phyloP scores from a whole-genome alignment of 2,888 invertebrate species.

The Brachylomia viminalis region DNA sequence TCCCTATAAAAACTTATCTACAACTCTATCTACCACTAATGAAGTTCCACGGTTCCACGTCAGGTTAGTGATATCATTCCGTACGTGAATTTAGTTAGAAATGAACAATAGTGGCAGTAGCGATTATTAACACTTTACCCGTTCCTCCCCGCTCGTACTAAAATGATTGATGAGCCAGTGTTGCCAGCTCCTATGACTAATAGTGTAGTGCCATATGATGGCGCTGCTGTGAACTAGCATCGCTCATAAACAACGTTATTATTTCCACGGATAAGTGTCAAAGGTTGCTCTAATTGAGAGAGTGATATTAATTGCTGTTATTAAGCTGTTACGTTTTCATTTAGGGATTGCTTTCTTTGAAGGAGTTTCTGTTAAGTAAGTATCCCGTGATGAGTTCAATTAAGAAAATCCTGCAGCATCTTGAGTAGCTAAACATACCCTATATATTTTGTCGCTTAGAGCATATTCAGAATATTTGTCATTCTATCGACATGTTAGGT shows the following conservation, averaged over 20 bases:
- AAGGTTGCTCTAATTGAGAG: conserved; percentile 61
- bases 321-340: conserved; percentile 40
- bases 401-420: neutral
- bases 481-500: neutral
- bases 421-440: neutral
- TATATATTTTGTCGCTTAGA: neutral
- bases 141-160: conserved; percentile 67
- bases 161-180: conserved; percentile 85
- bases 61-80: conserved; percentile 60
- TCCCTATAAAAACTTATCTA: conserved; percentile 7
- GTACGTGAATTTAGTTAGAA: conserved; percentile 73
- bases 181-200: conserved; percentile 81
- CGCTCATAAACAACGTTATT: conserved; percentile 63
- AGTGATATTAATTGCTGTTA: conserved; percentile 53
- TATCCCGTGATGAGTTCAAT: neutral
- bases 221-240: conserved; percentile 74
- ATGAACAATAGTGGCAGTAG: conserved; percentile 82
- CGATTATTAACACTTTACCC: conserved; percentile 88
- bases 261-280: conserved; percentile 66
- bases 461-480: neutral
- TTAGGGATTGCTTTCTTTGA: conserved; percentile 21
- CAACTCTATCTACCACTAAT: conserved; percentile 21
- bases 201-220: conserved; percentile 85
- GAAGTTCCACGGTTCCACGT: conserved; percentile 31
- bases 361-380: neutral